Base-by-base conservation (phyloP, 53 echinoderm and acorn worm species). In the Holothuria leucospilota region DNA sequence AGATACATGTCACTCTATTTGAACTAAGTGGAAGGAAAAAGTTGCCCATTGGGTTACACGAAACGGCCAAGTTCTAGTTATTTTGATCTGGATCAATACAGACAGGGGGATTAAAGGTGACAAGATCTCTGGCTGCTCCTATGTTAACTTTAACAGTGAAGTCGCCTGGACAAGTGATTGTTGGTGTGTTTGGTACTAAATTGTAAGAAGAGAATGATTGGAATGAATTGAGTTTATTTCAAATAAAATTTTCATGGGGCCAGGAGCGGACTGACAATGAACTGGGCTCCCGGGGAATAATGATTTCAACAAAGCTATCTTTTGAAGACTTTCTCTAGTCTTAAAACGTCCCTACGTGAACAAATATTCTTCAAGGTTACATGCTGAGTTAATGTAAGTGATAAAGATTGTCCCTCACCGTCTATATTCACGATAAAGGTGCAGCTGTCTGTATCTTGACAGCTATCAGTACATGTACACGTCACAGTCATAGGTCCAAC, bases 401-500 rank as follows among this genome's bases (percentile, higher is more conserved):
- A 7, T 8, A 5, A 46, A 11, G 46, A 46, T 46, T 7, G 34
- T 46, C 46, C 46, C 46, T 46, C 11, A 72, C 72, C 39, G 14
- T 11, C 25, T 5, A 72, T 40, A 20, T 5, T 72, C 42, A 72
- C 51, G 12, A 40, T 20, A 40, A 72, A 72, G n/a, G 42, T 16
- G 21, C 72, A 72, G 4, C 21, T 14, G 40, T 15, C 72, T 42
- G 42, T 40, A 23, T 72, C 72, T 42, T 40, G 21, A 40, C 72
- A 72, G 21, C 28, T 72, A 40, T 72, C 72, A n/a, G 72, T 72
- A 72, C 72, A 72, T 20, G 42, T 39, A 72, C 72, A 72, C 11
- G 72, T 72, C 13, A 72, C 72, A 20, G 16, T 7, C 20, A 21
- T 72, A 41, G 41, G 20, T 18, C 41, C 42, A 20, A 72, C 41